Base-by-base conservation (phyloP, 2,797 vertebrate genomes). In the Peromyscus eremicus region DNA sequence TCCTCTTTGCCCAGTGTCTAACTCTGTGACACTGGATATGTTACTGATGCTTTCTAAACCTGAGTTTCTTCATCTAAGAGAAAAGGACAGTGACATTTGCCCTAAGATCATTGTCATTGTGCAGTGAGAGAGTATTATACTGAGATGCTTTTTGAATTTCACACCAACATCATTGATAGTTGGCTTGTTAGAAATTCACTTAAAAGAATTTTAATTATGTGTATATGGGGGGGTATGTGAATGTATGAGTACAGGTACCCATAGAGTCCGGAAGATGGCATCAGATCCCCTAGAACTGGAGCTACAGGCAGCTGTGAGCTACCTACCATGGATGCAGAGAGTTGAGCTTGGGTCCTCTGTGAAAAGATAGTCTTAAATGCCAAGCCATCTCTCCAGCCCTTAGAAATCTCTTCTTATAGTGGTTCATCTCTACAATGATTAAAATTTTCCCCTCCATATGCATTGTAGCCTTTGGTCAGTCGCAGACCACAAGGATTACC, bases 331-430 rank as follows among this genome's bases (percentile, higher is more conserved):
- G 71, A 34, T 34, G 2, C 52, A 60, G 37, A 37, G 27, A 43
- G n/a, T 19, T 55, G 29, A 60, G 75, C 23, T 40, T 60, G 16
- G 6, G 16, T 40, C 27, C n/a, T 75, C 27, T 88, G n/a, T 3
- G 52, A 43, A 40, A 57, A 40, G 27, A 60, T 9, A 8, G 19
- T 40, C 55, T 71, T 17, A 55, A 57, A 11, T 29, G 68, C 85
- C 37, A 34, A 71, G 64, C 7, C n/a, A 71, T 71, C 46, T 55
- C 49, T 55, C 49, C 4, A 27, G 23, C 2, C 13, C 46, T 64
- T 80, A 86, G 91, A 94, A 75, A 94, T 76, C 92, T 83, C 55
- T 34, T 94, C 77, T 86, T 82, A 71, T 17, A 70, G 32, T 64
- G 37, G 43, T 32, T 70, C 52, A 62, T 43, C 27, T 46, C 52